Percentiles rank a stretch among this genome's conserved stretches.
These are phyloP conservation scores for Drosophila setifemur DNA, from an alignment of 1,140 invertebrate species.

Conservation along the genomic window DNA sequence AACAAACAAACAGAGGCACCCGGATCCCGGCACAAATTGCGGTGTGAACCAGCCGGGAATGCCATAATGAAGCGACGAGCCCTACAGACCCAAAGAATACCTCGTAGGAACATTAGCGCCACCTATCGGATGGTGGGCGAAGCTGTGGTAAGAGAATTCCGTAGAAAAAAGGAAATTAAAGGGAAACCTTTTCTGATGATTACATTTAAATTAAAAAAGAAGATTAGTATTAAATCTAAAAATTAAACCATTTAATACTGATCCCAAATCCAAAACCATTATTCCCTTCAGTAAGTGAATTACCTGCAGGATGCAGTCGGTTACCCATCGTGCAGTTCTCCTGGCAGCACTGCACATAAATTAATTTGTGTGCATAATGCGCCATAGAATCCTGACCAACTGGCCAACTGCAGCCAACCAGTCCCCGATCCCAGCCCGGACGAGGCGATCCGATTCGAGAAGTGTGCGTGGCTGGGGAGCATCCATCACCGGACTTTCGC, in stretches of 20 bases:
- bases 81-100: slow-evolving; percentile 21
- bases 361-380: slow-evolving; percentile 78
- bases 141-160: neutral
- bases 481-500: slow-evolving; percentile 72
- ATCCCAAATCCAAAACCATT: neutral
- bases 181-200: no score
- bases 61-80: neutral
- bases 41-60: slow-evolving; percentile 61
- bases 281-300: neutral
- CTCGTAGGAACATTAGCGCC: slow-evolving; percentile 3
- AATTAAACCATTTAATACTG: no score
- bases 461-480: slow-evolving; percentile 66
- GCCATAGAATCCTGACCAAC: slow-evolving; percentile 52
- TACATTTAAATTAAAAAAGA: no score
- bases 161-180: no score
- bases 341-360: slow-evolving; percentile 55
- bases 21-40: slow-evolving; percentile 62
- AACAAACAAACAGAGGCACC: slow-evolving; percentile 47
- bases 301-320: neutral
- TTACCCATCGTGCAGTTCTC: slow-evolving; percentile 15
- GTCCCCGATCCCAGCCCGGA: neutral
- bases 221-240: no score
- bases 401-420: no score
- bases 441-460: slow-evolving; percentile 19
- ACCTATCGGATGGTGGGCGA: neutral